Evolutionary conservation across 1,140 invertebrate genomes (phyloP).

Genomic region (Drosophila pectinifera): DNA sequence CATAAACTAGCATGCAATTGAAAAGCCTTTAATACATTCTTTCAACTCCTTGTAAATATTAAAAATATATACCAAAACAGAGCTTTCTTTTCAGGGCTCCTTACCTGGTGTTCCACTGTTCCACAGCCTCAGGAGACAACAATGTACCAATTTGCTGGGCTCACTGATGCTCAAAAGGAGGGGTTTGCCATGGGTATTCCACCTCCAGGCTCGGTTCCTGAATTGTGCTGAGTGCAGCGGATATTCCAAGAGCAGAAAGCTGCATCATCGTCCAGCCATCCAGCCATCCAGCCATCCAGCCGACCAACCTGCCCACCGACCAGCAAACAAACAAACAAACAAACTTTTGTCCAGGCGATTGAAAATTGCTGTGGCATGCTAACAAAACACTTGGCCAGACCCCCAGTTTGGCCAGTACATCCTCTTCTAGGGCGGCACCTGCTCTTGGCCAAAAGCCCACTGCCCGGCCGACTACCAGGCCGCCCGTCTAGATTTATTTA

Average conservation of each 20-base stretch:
- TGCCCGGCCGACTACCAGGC: background rate
- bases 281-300: background rate
- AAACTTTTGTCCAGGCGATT: conserved; percentile 80
- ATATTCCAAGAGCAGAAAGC: conserved; percentile 52
- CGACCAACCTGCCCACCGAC: conserved; percentile 30
- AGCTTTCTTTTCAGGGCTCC: background rate
- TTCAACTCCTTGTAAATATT: background rate
- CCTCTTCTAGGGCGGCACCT: background rate
- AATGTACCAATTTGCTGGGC: conserved; percentile 43
- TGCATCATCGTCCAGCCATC: conserved; percentile 41
- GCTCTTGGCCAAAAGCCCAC: background rate
- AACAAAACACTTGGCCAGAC: conserved; percentile 70
- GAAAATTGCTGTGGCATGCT: conserved; percentile 79
- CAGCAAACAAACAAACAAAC: conserved; percentile 70
- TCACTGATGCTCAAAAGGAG: conserved; percentile 27
- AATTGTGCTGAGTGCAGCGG: conserved; percentile 74
- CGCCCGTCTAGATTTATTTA: conserved; percentile 77
- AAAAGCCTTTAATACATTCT: background rate
- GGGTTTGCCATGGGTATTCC: background rate
- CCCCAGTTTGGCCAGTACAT: conserved; percentile 1
- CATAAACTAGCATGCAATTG: background rate
- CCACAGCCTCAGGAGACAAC: conserved; percentile 41
- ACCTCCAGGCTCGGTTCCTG: conserved; percentile 11
- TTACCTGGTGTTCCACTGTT: conserved; percentile 33
- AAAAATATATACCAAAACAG: background rate